Conservation (phyloP, 2,113 vertebrate genomes). For the Oncorhynchus tshawytscha region DNA sequence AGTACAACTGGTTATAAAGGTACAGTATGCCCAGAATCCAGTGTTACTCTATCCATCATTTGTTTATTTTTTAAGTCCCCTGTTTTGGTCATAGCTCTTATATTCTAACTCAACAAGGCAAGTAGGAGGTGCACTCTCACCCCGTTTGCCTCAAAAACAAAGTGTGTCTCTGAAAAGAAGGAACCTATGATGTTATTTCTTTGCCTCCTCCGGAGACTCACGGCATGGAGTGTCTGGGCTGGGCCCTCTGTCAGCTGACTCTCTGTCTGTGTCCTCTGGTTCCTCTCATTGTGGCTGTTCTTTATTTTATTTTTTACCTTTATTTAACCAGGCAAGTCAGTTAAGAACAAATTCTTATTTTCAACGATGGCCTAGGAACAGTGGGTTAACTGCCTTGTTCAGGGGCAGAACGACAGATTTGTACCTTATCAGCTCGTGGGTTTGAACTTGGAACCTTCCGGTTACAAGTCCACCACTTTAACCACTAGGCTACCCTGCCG, state of each 20-base stretch:
- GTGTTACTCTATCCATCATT: neutral
- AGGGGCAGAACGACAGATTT: too few species aligned
- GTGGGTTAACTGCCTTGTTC: too few species aligned
- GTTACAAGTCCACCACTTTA: too few species aligned
- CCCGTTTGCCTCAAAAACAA: neutral
- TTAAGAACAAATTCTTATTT: too few species aligned
- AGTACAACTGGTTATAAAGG: neutral
- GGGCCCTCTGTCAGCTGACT: neutral
- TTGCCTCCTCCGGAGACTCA: neutral
- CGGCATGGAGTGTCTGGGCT: conserved; percentile 8
- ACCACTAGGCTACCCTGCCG: too few species aligned
- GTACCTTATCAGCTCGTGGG: too few species aligned
- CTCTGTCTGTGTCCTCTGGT: conserved; percentile 41
- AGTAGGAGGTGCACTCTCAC: neutral
- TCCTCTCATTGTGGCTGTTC: conserved; percentile 34
- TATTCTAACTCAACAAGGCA: neutral
- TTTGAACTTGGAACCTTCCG: too few species aligned
- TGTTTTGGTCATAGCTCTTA: neutral
- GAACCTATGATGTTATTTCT: neutral
- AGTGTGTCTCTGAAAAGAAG: too few species aligned
- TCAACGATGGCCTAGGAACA: too few species aligned
- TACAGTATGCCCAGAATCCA: neutral
- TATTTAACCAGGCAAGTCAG: too few species aligned
- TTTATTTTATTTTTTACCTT: too few species aligned
- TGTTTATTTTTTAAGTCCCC: neutral